A percentile compares a stretch with the other conserved stretches of the same genome.
Evolutionary conservation across 2,113 vertebrate species (phyloP).

Genomic region (Lycaon pictus): DNA sequence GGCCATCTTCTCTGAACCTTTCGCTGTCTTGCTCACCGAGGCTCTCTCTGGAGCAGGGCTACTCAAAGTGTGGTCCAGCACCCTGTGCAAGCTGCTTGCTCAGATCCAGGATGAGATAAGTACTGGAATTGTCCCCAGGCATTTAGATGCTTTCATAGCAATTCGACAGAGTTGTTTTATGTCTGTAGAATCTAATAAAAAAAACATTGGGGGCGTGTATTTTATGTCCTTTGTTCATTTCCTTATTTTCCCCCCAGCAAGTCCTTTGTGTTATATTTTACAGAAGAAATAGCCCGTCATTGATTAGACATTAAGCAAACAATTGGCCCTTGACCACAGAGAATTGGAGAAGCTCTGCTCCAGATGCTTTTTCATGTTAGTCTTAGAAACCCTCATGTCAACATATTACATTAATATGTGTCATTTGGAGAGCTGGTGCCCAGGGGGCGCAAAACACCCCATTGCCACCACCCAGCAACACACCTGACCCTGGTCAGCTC

Average conservation of each 20-base stretch:
- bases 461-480: rapidly evolving
- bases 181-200: not conserved
- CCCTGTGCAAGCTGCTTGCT: not conserved
- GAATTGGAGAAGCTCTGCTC: not conserved
- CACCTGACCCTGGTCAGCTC: not conserved
- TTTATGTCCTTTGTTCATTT: constrained; percentile 8
- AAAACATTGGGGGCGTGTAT: not conserved
- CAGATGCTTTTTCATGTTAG: not conserved
- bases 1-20: no score
- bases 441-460: rapidly evolving
- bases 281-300: not conserved
- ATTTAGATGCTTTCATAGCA: not conserved
- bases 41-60: not conserved
- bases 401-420: not conserved
- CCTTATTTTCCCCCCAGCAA: not conserved
- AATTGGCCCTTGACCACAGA: not conserved
- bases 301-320: constrained; percentile 18
- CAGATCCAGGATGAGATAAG: not conserved
- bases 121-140: not conserved
- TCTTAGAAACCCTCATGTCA: not conserved
- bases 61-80: rapidly evolving
- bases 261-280: constrained; percentile 18
- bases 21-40: not conserved
- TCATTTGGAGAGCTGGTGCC: not conserved
- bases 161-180: not conserved